Percentiles rank a stretch among this genome's conserved stretches.
Evolutionary conservation across 1,140 invertebrate genomes (phyloP).

Genomic region (Gryllus bimaculatus): DNA sequence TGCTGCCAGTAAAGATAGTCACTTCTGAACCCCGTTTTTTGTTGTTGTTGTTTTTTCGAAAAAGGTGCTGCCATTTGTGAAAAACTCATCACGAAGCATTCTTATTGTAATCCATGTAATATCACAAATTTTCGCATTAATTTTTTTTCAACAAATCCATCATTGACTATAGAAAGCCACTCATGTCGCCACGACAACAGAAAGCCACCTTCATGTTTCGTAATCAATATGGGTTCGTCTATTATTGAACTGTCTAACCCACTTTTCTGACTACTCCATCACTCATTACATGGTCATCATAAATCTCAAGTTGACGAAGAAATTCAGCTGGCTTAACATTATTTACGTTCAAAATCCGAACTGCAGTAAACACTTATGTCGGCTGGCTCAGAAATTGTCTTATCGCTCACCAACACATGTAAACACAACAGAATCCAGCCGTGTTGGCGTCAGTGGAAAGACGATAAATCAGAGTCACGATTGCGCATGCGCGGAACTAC

Average conservation of each 20-base stretch:
- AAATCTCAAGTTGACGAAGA: not conserved
- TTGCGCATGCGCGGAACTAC: not conserved
- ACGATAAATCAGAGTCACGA: not conserved
- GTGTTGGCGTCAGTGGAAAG: not conserved
- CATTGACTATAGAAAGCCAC: not conserved
- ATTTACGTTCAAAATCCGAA: not conserved
- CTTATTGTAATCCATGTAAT: not conserved
- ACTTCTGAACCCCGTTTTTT: not conserved
- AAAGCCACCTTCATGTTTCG: not conserved
- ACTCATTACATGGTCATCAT: not conserved
- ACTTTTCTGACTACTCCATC: not conserved
- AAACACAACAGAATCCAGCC: too few species aligned
- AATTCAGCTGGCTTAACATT: not conserved
- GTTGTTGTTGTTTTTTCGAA: too few species aligned
- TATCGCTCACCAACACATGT: not conserved
- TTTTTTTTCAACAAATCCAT: not conserved
- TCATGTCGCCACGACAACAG: too few species aligned
- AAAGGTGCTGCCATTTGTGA: too few species aligned
- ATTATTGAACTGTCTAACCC: not conserved
- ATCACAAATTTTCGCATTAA: not conserved
- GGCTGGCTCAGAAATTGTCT: not conserved
- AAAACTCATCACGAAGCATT: too few species aligned
- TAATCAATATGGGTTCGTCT: not conserved
- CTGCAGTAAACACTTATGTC: not conserved
- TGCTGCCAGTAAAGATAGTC: not conserved